Evolutionary conservation across 1,140 invertebrate genomes (phyloP).

Genomic region (Tetragonula clypearis): DNA sequence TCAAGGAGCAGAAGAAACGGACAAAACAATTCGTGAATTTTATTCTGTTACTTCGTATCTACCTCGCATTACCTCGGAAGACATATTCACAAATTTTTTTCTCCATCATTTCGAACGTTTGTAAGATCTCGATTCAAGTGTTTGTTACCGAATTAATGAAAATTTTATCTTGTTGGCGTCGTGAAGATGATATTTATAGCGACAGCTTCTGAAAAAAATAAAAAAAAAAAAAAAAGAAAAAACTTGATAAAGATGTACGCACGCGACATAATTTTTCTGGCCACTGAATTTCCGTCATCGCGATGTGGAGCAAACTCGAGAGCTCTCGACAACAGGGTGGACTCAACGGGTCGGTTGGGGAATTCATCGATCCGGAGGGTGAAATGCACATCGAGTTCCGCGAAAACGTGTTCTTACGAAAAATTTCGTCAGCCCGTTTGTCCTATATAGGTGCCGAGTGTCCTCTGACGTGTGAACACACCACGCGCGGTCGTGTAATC

Average conservation of each 20-base stretch:
- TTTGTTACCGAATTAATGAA: neutral
- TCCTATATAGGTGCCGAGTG: neutral
- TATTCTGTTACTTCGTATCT: neutral
- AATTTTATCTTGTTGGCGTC: neutral
- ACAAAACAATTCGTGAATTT: neutral
- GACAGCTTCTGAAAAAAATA: neutral
- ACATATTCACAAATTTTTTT: neutral
- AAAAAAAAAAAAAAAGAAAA: neutral
- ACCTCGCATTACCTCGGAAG: neutral
- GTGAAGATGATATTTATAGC: neutral
- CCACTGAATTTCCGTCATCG: neutral
- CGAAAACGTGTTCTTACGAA: conserved; percentile 25
- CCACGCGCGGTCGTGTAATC: conserved; percentile 28
- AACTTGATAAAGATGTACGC: neutral
- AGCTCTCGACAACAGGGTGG: neutral
- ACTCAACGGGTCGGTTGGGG: neutral
- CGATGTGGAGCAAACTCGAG: neutral
- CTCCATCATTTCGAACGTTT: neutral
- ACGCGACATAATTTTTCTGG: neutral
- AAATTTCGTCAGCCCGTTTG: conserved; percentile 25
- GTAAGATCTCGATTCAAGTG: neutral
- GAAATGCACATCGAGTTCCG: neutral
- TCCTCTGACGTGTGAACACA: neutral
- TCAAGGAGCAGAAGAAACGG: too few relatives aligned
- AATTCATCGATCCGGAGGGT: neutral